These are phyloP conservation scores for Xiphorhynchus elegans DNA, from an alignment of 2,113 vertebrate species.

Conservation along the genomic window DNA sequence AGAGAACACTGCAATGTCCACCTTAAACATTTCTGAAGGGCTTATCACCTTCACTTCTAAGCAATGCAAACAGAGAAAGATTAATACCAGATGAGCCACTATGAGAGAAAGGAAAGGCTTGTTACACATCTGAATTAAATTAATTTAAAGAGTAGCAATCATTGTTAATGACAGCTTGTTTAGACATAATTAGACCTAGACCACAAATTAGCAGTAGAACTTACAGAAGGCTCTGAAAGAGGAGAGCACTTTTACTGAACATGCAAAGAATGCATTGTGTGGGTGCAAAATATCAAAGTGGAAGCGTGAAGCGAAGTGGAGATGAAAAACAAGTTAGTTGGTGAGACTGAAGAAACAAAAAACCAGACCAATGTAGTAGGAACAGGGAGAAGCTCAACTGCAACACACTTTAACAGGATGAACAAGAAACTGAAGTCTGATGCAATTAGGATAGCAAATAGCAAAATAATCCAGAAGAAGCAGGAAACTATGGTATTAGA, in stretches of 20 bases:
- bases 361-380: not conserved
- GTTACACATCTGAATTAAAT: slow-evolving; percentile 16
- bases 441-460: not conserved
- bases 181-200: slow-evolving; percentile 19
- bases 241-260: not conserved
- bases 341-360: not conserved
- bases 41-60: slow-evolving; percentile 4
- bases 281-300: not conserved
- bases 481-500: not conserved
- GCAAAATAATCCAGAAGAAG: not conserved
- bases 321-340: not conserved
- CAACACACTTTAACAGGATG: not conserved
- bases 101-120: not conserved
- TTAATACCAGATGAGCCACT: slow-evolving; percentile 41
- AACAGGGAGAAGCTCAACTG: not conserved
- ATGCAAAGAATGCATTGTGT: not conserved
- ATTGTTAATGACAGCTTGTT: slow-evolving; percentile 23
- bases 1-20: not conserved
- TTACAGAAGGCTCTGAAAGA: not conserved
- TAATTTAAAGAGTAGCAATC: not conserved
- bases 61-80: not conserved
- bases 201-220: not conserved
- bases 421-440: not conserved
- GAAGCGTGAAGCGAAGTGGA: not conserved
- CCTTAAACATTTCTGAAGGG: not conserved